Base-by-base conservation (phyloP, 2,888 invertebrate species). In the Sphinx pinastri region DNA sequence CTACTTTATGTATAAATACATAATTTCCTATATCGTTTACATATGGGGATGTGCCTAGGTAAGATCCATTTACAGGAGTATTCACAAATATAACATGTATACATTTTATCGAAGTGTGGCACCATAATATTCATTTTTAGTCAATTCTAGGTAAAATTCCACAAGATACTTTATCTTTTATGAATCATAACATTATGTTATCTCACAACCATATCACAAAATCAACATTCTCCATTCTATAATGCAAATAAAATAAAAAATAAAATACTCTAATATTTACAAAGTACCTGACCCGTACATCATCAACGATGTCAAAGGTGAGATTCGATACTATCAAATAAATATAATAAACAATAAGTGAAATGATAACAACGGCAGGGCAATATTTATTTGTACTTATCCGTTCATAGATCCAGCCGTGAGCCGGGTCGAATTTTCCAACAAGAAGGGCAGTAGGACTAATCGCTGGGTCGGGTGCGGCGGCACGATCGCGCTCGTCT, bases 401-500 rank as follows among this genome's bases (percentile, higher is more conserved):
- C 89, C 87, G 76, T 77, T 79, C 85, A 78, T 80, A 76, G 77
- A 83, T 81, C 80, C 81, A 81, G 76, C 82, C 79, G 79, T 85
- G 84, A 84, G 78, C 85, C 82, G 83, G 78, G 75, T 80, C 80
- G 83, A 80, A 77, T 76, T 80, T 81, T 79, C 81, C 77, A 77
- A 76, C 84, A 85, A 85, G 84, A 80, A 88, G 89, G 91, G 87
- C 89, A 88, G 86, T 84, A 82, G 83, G 85, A 74, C 88, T 93
- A 94, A 94, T 94, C 92, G 88, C 88, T 60, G 80, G 76, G 80
- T 75, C 82, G 81, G 74, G 85, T 93, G 93, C 93, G 84, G 74
- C 79, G 91, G 84, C 93, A 93, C 93, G 93, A 84, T 77, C 87
- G 75, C 75, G 78, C 81, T 77, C 81, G 83, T 75, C 81, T 80